Base-by-base conservation (phyloP, 1,140 invertebrate species). In the Hypsibius dujardini region DNA sequence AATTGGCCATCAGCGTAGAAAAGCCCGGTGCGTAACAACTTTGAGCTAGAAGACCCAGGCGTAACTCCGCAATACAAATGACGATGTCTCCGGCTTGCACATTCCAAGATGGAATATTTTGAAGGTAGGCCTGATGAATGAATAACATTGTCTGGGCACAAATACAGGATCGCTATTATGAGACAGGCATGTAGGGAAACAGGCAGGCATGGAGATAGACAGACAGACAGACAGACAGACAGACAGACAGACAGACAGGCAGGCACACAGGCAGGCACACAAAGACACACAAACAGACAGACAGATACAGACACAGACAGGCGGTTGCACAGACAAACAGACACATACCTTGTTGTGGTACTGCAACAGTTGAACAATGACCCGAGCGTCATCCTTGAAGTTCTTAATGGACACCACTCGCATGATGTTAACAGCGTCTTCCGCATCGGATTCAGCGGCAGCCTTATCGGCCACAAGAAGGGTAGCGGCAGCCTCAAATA, bases 21-120 rank as follows among this genome's bases (percentile, higher is more conserved):
- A 85, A 85, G 45, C 84, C 84, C 7, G 83, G 83, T 28, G 83
- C 84, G 71, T 85, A 74, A 77, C 84, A 85, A 69, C 81, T 83
- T 74, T 85, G 84, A 70, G 84, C 84, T 74, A 85, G 83, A 73
- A 85, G 84, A 40, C 84, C 84, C 0, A 85, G 77, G 75, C 85
- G 85, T 1, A 85, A 74, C 76, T 85, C 84, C 14, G 84, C 82
- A 46, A 85, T 75, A 72, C 79, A 80, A 50, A 80, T 81, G 47
- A 84, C 84, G 74, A 85, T 83, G 76, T 85, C 84, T 46, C 84
- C 84, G 56, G 81, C 75, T 72, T 82, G 81, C 82, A 82, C 84
- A 75, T 85, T 83, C 84, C 83, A 84, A 76, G 79, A 82, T 45
- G 84, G 83, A 76, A 85, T 85, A 75, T 85, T 85, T 70, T 84